phyloP scores from a whole-genome alignment of 1,140 invertebrate genomes.

The Ridgeia piscesae region DNA sequence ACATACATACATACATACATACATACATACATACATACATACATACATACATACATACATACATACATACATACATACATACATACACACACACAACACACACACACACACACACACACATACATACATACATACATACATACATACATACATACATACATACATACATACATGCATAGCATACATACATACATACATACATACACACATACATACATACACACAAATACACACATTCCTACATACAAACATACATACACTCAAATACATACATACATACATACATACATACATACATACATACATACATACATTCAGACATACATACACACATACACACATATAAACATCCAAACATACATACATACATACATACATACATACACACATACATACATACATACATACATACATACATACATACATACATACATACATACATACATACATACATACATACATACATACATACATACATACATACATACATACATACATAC shows the following conservation, averaged over 20 bases:
- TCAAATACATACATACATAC: too few relatives aligned
- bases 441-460: too few relatives aligned
- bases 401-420: neutral
- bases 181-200: slow-evolving; percentile 13
- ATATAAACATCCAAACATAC: too few relatives aligned
- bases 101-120: too few relatives aligned
- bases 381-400: neutral
- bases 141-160: too few relatives aligned
- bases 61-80: neutral
- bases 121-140: neutral
- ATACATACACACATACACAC: neutral
- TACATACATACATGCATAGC: slow-evolving; percentile 8
- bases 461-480: too few relatives aligned
- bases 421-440: neutral
- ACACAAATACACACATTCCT: too few relatives aligned
- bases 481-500: neutral
- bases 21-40: neutral
- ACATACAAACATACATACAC: too few relatives aligned
- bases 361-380: neutral
- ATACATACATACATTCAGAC: too few relatives aligned
- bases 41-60: neutral
- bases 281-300: too few relatives aligned
- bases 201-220: slow-evolving; percentile 5
- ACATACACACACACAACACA: too few relatives aligned
- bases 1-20: neutral